Percentiles rank a stretch among this genome's conserved stretches.
phyloP scores from a whole-genome alignment of 1,140 invertebrate genomes.

The Drosophila chauvacae region DNA sequence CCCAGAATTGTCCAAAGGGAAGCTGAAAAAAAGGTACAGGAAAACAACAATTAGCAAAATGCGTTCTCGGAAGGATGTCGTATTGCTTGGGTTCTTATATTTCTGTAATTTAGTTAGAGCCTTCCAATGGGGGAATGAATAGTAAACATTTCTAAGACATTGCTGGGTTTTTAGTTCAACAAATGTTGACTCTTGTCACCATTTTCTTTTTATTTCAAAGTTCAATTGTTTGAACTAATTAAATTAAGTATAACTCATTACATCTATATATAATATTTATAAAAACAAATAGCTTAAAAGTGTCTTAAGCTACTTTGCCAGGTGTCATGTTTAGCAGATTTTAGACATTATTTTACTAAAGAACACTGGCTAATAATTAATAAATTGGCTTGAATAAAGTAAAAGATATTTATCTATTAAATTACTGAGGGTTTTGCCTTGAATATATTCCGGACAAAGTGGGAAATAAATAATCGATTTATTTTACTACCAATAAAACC shows the following conservation, averaged over 20 bases:
- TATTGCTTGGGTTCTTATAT: too few species aligned
- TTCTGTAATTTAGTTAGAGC: neutral
- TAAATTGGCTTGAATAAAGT: neutral
- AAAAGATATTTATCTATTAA: too few species aligned
- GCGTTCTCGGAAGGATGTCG: slow-evolving; percentile 3
- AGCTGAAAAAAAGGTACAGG: neutral
- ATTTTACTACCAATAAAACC: neutral
- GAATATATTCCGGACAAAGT: too few species aligned
- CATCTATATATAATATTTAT: neutral
- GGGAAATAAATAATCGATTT: neutral
- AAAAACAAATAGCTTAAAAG: neutral
- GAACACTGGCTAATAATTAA: neutral
- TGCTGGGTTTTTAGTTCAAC: neutral
- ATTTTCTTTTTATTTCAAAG: neutral
- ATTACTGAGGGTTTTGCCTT: too few species aligned
- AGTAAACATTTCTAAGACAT: neutral
- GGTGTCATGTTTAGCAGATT: neutral
- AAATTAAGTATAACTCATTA: neutral
- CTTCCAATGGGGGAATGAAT: neutral
- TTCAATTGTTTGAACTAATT: neutral
- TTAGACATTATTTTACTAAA: neutral
- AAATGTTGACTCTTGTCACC: neutral
- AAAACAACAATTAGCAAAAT: slow-evolving; percentile 13
- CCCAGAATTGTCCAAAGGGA: neutral
- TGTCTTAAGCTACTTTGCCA: too few species aligned